These are phyloP conservation scores for Torymus texanus DNA, from an alignment of 2,888 invertebrate genomes.

Conservation along the genomic window DNA sequence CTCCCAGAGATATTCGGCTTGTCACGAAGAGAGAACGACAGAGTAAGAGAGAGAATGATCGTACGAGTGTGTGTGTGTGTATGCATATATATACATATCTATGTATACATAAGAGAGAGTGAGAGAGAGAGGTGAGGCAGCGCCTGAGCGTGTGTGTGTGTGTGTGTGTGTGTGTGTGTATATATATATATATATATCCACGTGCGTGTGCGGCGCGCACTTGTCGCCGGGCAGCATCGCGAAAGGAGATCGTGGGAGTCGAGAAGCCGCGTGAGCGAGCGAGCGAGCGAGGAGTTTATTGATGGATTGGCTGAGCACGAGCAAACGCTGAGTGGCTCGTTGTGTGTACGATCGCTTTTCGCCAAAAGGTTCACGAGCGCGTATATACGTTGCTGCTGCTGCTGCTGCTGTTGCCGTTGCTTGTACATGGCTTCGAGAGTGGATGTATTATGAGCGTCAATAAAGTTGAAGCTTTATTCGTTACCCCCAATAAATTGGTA, in stretches of 20 bases:
- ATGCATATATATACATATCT: no score
- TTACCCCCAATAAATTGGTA: constrained; percentile 43
- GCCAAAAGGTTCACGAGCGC: constrained; percentile 1
- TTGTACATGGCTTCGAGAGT: neutral
- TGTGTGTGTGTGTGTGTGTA: no score
- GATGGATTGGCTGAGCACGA: constrained; percentile 44
- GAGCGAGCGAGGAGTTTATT: constrained; percentile 39
- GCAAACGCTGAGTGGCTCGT: constrained; percentile 39
- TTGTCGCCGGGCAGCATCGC: constrained; percentile 51
- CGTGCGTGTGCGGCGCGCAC: constrained; percentile 31
- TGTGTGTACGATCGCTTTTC: constrained; percentile 24
- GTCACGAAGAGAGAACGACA: constrained; percentile 37
- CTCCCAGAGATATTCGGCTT: constrained; percentile 41
- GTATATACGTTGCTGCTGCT: neutral
- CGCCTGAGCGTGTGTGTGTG: no score
- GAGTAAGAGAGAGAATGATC: constrained; percentile 4
- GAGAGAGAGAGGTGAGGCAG: constrained; percentile 18
- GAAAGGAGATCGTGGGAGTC: constrained; percentile 54
- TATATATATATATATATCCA: neutral
- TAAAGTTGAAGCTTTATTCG: constrained; percentile 33
- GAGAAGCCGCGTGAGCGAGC: constrained; percentile 5
- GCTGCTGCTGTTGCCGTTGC: neutral
- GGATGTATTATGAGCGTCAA: constrained; percentile 17
- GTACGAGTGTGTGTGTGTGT: neutral
- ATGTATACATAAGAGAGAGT: neutral